Evolutionary conservation across 2,797 vertebrate species (phyloP).

Genomic region (Centropyge bicolor): DNA sequence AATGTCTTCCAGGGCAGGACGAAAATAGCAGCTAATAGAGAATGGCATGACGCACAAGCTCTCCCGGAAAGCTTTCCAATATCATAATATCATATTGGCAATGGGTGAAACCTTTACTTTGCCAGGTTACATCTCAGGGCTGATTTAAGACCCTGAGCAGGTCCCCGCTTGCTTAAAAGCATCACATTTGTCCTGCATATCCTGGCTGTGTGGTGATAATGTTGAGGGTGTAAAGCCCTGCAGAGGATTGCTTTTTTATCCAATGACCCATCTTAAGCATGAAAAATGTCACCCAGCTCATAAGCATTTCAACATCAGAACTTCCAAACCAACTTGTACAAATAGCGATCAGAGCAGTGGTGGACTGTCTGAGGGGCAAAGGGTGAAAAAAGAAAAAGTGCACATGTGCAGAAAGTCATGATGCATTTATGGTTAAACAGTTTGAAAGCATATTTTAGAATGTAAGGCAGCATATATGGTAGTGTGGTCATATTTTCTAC

Average conservation of each 20-base stretch:
- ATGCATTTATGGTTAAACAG: background rate
- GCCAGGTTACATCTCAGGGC: constrained; percentile 66
- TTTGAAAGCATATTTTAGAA: background rate
- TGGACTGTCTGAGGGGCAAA: background rate
- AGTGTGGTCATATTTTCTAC: background rate
- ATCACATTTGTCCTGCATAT: constrained; percentile 24
- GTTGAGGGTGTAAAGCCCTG: background rate
- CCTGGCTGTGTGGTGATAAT: constrained; percentile 3
- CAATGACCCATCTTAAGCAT: background rate
- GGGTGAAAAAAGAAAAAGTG: background rate
- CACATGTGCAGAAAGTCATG: background rate
- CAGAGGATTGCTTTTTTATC: constrained; percentile 7
- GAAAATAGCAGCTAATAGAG: constrained; percentile 82
- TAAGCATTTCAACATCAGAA: background rate
- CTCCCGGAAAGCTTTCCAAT: constrained; percentile 74
- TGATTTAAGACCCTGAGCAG: constrained; percentile 66
- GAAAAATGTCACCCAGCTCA: background rate
- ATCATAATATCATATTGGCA: constrained; percentile 68
- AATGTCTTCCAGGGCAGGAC: constrained; percentile 81
- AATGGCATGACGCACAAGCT: constrained; percentile 79
- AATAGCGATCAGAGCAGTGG: background rate
- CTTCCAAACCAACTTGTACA: background rate
- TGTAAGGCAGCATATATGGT: background rate
- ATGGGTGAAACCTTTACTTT: constrained; percentile 60
- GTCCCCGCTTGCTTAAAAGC: constrained; percentile 14